Evolutionary conservation across 2,888 invertebrate genomes (phyloP), one percentile per base, ranked within the genome.

Genomic region (Amphipyra berbera): DNA sequence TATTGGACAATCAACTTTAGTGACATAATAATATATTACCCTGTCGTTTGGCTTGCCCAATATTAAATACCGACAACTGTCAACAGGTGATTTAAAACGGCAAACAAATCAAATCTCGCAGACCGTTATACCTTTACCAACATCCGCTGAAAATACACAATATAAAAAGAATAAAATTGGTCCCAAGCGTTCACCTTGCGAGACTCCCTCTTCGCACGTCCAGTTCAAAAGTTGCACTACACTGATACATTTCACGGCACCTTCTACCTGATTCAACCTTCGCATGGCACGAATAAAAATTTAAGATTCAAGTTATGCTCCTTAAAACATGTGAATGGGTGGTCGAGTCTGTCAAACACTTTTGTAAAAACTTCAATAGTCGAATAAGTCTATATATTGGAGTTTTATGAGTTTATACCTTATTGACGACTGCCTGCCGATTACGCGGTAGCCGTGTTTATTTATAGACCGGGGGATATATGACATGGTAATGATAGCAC

Each of bases 221-320:
- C 86, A 81, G 82, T 85, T 84, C 91, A 94, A 95, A 95, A 93
- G 87, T 95, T 94, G 93, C 95, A 95, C 94, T 88, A 81, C 79
- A 83, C 84, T 83, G 95, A 92, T 88, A 95, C 88, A 91, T 94
- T 94, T 95, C 93, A 93, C 94, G 88, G 88, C 87, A 85, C 87
- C 88, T 83, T 91, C 87, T 94, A 93, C 94, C 93, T 94, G 93
- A 83, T 85, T 79, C 82, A 85, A 86, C 89, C 89, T 90, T 87
- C 84, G 81, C 74, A 79, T 79, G 79, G 75, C 81, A 84, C 82
- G 84, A 82, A 85, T 88, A 87, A 87, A 85, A 83, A 72, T 82
- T 82, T 83, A 83, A 85, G 79, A 82, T 80, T 74, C 65, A 69
- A 79, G 82, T 84, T 86, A 83, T 85, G 81, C 73, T 78, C 74